A percentile compares a stretch with the other conserved stretches of the same genome.
Evolutionary conservation across 2,888 invertebrate species (phyloP).

Genomic region (Meandrusa payeni): DNA sequence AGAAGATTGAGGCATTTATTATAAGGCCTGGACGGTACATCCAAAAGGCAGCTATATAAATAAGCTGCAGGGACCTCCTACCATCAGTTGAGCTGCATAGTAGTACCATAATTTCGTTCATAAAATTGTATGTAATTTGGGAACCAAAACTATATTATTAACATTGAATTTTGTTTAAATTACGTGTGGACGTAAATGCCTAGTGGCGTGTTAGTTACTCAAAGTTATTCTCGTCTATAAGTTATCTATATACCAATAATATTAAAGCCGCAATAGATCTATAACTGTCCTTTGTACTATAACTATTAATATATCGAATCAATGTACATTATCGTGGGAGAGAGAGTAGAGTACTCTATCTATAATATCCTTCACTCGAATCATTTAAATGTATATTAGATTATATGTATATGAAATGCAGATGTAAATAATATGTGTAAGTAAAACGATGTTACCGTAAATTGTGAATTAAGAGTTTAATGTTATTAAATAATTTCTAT

Average conservation of each 20-base stretch:
- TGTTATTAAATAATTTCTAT: constrained; percentile 81
- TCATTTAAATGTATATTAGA: constrained; percentile 42
- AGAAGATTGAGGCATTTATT: no score
- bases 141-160: no score
- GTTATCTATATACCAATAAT: constrained; percentile 15
- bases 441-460: constrained; percentile 81
- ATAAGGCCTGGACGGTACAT: no score
- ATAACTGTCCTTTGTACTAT: constrained; percentile 1
- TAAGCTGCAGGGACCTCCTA: no score
- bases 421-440: constrained; percentile 79
- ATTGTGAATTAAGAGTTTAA: constrained; percentile 81
- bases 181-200: no score
- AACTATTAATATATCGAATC: constrained; percentile 2
- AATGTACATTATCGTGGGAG: constrained; percentile 5
- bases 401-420: constrained; percentile 66
- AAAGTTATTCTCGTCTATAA: no score
- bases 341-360: constrained; percentile 2
- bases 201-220: no score
- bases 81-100: no score
- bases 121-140: no score
- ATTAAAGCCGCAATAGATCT: constrained; percentile 12
- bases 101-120: no score
- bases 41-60: no score
- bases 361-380: constrained; percentile 12
- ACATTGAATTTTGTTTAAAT: no score